A percentile compares a stretch with the other conserved stretches of the same genome.
Conservation (phyloP, 2,113 vertebrate species). For the Gobius niger region DNA sequence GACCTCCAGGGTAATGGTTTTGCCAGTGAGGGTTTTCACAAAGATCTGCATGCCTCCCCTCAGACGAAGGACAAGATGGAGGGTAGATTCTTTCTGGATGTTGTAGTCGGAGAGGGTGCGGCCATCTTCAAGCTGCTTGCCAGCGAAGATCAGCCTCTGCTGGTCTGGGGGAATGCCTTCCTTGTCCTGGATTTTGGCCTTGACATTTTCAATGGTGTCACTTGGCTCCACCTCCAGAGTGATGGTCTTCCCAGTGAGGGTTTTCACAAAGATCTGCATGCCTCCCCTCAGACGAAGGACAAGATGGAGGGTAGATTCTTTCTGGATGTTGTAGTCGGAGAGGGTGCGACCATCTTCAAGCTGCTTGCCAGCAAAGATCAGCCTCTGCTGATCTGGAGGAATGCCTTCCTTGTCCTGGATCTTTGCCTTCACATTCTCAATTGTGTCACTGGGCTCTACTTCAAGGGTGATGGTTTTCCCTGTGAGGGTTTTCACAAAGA, state of each 20-base stretch:
- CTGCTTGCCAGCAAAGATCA: slow-evolving; percentile 53
- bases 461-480: slow-evolving; percentile 45
- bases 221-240: slow-evolving; percentile 53
- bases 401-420: slow-evolving; percentile 57
- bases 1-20: slow-evolving; percentile 41
- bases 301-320: slow-evolving; percentile 44
- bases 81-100: slow-evolving; percentile 57
- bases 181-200: slow-evolving; percentile 60
- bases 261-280: slow-evolving; percentile 58
- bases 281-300: slow-evolving; percentile 49
- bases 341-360: slow-evolving; percentile 53
- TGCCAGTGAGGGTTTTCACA: slow-evolving; percentile 25
- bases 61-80: slow-evolving; percentile 55
- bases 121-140: slow-evolving; percentile 57
- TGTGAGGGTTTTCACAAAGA: slow-evolving; percentile 45
- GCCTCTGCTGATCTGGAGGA: slow-evolving; percentile 50
- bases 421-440: slow-evolving; percentile 40
- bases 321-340: slow-evolving; percentile 52
- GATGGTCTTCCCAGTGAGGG: slow-evolving; percentile 61
- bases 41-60: slow-evolving; percentile 37
- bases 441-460: slow-evolving; percentile 34
- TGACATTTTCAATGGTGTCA: slow-evolving; percentile 51
- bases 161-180: slow-evolving; percentile 60
- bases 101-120: slow-evolving; percentile 57
- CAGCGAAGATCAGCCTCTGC: slow-evolving; percentile 61